A percentile compares a stretch with the other conserved stretches of the same genome.
Evolutionary conservation across 1,140 invertebrate species (phyloP).

Genomic region (Heliconius nattereri): DNA sequence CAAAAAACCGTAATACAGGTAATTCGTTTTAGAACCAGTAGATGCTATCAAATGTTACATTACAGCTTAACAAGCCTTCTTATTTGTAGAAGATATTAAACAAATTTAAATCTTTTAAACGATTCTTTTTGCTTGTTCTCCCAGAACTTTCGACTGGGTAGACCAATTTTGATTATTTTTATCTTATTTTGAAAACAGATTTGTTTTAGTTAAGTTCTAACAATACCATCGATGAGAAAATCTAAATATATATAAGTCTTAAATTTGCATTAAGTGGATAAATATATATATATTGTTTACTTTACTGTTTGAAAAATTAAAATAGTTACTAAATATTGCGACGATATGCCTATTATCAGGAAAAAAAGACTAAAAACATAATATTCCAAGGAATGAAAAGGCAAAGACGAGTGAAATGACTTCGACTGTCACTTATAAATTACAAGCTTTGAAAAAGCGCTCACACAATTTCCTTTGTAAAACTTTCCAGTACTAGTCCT

Average conservation of each 20-base stretch:
- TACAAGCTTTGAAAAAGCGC: background rate
- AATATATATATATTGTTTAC: too few species aligned
- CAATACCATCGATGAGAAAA: too few species aligned
- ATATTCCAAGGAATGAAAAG: background rate
- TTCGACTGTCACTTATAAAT: background rate
- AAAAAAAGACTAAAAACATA: background rate
- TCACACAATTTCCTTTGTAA: slow-evolving; percentile 1
- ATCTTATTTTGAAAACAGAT: too few species aligned
- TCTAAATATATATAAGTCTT: too few species aligned
- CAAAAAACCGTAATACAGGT: background rate
- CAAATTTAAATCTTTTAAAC: background rate
- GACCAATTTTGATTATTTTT: too few species aligned
- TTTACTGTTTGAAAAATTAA: too few species aligned
- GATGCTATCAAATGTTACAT: background rate
- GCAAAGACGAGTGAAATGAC: background rate
- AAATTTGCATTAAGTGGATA: too few species aligned
- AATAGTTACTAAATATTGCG: too few species aligned
- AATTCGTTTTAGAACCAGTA: background rate
- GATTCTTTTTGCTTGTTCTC: background rate
- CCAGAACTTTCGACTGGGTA: too few species aligned
- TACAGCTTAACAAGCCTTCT: background rate
- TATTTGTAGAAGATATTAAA: background rate
- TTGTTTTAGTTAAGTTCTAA: too few species aligned
- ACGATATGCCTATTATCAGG: too few species aligned
- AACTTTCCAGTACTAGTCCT: background rate